Evolutionary conservation across 1,140 invertebrate species (phyloP), one percentile per base, ranked within the genome.

Genomic region (Calosoma granatense): DNA sequence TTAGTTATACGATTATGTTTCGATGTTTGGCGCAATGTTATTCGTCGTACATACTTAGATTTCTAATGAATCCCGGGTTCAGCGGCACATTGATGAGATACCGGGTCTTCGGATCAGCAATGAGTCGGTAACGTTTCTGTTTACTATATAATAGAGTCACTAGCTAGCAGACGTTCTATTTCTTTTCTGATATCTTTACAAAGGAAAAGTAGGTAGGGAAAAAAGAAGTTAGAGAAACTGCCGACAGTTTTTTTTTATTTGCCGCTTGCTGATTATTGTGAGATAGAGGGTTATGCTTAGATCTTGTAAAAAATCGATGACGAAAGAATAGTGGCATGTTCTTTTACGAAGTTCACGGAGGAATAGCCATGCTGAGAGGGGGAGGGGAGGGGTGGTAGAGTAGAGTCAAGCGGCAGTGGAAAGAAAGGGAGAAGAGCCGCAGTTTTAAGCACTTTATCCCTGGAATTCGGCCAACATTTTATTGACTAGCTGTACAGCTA

Each of bases 391-490:
- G n/a, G n/a, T n/a, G n/a, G n/a, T n/a, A n/a, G 26, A 36, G 6
- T 36, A 36, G 26, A 36, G 6, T 36, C 26, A n/a, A 6, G n/a
- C 26, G 26, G 26, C 26, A 9, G 26, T 36, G n/a, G 6, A 47
- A 47, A 17, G 17, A 47, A 47, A 4, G 17, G 17, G 15, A 47
- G 17, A 12, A 17, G 41, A 6, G 17, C 9, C 4, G 41, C 17
- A 47, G 41, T 47, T 47, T 47, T 47, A 47, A 47, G 41, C 41
- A 47, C 41, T 47, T 47, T 47, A 47, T 47, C 17, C 41, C 17
- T 47, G 41, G 41, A 47, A 47, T 12, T 17, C 17, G 41, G 41
- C 41, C 41, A 47, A 47, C 41, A 47, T 47, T 47, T 47, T 47
- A 47, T 47, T 47, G 41, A 47, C 41, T 47, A 9, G 17, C 6